Conservation (phyloP, 2,797 vertebrate genomes). For the Dryobates pubescens region DNA sequence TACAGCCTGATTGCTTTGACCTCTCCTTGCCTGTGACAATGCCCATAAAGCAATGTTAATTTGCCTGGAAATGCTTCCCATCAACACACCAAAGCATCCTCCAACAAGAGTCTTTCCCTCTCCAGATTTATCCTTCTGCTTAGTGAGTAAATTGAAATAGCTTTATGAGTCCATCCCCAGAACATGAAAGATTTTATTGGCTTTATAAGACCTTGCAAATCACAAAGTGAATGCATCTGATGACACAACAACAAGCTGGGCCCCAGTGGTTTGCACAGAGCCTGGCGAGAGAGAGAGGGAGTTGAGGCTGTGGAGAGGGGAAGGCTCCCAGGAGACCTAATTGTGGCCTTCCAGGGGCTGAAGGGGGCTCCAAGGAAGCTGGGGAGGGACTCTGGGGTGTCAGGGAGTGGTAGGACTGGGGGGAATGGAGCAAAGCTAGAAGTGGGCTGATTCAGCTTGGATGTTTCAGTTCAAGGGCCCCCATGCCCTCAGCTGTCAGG, state of each 20-base stretch:
- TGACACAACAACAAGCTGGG: not conserved
- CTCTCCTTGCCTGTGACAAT: not conserved
- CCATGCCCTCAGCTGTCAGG: too few species aligned
- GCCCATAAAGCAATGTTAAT: not conserved
- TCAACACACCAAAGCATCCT: not conserved
- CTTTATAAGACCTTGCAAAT: slow-evolving; percentile 3
- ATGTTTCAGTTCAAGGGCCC: too few species aligned
- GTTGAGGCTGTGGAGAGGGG: too few species aligned
- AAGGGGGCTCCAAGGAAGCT: too few species aligned
- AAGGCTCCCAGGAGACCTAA: too few species aligned
- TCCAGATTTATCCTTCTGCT: not conserved
- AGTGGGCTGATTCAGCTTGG: too few species aligned
- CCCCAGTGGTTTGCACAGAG: not conserved
- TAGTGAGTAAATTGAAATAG: not conserved
- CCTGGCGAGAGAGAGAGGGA: not conserved
- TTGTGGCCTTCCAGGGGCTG: too few species aligned
- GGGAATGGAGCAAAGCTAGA: too few species aligned
- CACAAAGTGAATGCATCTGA: not conserved
- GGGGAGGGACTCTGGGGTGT: too few species aligned
- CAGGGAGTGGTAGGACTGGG: too few species aligned
- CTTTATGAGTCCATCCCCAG: not conserved
- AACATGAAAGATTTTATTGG: not conserved
- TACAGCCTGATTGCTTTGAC: not conserved
- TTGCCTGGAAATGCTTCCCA: not conserved
- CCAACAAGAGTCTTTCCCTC: not conserved